Evolutionary conservation across 1,140 invertebrate species (phyloP).

Genomic region (Bombus ignitus): DNA sequence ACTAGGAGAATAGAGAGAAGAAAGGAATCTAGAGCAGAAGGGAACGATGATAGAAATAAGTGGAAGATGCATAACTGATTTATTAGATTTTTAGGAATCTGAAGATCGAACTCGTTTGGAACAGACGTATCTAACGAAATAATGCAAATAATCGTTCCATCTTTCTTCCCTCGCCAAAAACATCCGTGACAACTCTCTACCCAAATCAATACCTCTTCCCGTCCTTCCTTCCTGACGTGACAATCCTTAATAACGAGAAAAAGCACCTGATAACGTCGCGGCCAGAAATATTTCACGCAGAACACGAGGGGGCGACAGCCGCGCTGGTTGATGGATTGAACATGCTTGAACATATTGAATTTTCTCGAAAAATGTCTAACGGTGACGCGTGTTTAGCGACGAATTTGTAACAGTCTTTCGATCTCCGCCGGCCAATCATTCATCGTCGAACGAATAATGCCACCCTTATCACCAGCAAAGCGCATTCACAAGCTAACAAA

Average conservation of each 20-base stretch:
- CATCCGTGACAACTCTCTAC: neutral
- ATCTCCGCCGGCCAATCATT: neutral
- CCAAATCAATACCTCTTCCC: neutral
- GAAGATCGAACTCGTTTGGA: neutral
- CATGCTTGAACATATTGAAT: conserved; percentile 43
- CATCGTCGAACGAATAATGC: conserved; percentile 4
- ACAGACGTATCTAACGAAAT: neutral
- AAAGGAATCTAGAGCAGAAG: neutral
- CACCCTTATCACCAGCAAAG: neutral
- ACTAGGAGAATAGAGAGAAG: too few species aligned
- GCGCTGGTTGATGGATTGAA: conserved; percentile 34
- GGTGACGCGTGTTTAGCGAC: conserved; percentile 22
- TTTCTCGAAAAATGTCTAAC: conserved; percentile 7
- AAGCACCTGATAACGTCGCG: neutral
- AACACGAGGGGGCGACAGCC: conserved; percentile 10
- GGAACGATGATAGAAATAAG: neutral
- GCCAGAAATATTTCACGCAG: conserved; percentile 29
- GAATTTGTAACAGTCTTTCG: conserved; percentile 31
- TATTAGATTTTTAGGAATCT: neutral
- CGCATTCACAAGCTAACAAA: neutral
- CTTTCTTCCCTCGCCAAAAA: neutral
- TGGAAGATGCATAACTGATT: neutral
- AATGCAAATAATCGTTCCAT: neutral
- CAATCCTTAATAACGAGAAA: neutral
- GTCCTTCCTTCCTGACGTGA: neutral